Evolutionary conservation across 2,888 invertebrate species (phyloP).

Genomic region (Germaria angustata): DNA sequence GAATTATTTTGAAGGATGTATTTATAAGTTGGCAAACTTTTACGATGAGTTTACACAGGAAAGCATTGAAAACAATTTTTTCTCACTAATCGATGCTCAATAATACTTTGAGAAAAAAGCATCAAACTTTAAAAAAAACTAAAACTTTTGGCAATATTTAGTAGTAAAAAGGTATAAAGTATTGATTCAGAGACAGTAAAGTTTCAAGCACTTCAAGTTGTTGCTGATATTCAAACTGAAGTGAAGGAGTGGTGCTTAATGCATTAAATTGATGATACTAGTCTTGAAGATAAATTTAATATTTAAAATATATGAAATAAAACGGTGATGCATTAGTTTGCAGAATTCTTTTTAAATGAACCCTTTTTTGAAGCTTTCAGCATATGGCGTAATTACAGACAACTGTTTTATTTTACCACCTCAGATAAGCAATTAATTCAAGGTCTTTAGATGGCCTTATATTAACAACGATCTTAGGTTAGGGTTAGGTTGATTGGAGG

Average conservation of each 20-base stretch:
- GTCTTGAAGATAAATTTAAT: neutral
- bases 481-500: no score
- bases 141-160: conserved; percentile 22
- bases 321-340: no score
- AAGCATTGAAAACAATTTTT: conserved; percentile 33
- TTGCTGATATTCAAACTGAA: neutral
- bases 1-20: conserved; percentile 40
- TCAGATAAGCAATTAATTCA: no score
- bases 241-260: neutral
- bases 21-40: conserved; percentile 32
- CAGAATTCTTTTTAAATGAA: no score
- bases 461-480: no score
- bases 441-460: no score
- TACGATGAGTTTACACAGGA: conserved; percentile 38
- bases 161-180: neutral
- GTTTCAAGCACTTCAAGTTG: conserved; percentile 16
- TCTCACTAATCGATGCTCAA: conserved; percentile 46
- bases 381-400: no score
- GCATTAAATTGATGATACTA: neutral
- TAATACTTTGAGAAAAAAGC: conserved; percentile 3
- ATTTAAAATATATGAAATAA: no score
- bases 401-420: no score
- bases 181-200: conserved; percentile 18
- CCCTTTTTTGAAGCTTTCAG: no score
- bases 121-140: neutral